Conservation (phyloP, 2,797 vertebrate species). For the Pangasius djambal region DNA sequence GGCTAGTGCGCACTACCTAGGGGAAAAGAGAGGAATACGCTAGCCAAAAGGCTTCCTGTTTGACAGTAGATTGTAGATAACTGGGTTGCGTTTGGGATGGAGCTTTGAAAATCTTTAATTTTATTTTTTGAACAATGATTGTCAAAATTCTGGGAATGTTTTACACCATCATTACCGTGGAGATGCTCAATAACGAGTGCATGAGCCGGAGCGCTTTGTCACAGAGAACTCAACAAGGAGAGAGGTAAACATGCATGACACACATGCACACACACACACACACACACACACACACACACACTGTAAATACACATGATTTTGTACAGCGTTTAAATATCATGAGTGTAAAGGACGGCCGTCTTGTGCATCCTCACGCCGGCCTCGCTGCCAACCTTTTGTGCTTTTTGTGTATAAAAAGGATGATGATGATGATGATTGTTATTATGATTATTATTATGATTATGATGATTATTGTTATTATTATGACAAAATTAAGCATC, state of each 20-base stretch:
- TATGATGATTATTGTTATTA: slow-evolving; percentile 69
- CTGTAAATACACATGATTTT: slow-evolving; percentile 89
- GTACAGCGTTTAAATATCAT: slow-evolving; percentile 86
- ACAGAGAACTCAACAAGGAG: slow-evolving; percentile 65
- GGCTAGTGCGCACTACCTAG: neutral
- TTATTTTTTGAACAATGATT: neutral
- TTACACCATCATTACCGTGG: slow-evolving; percentile 44
- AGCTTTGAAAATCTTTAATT: neutral
- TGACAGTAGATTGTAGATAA: too few species aligned
- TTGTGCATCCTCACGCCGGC: slow-evolving; percentile 80
- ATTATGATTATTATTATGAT: slow-evolving; percentile 67
- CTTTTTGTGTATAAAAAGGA: slow-evolving; percentile 79
- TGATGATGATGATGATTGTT: slow-evolving; percentile 69
- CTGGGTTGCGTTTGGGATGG: neutral
- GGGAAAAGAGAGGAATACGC: neutral
- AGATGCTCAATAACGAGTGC: slow-evolving; percentile 65
- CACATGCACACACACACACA: slow-evolving; percentile 68
- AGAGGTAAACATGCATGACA: slow-evolving; percentile 67
- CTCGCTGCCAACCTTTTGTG: slow-evolving; percentile 81
- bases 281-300: slow-evolving; percentile 70
- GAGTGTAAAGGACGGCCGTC: slow-evolving; percentile 77
- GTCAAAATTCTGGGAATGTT: slow-evolving; percentile 10
- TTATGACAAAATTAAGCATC: slow-evolving; percentile 71
- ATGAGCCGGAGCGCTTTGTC: slow-evolving; percentile 70
- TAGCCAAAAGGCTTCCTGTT: neutral